Evolutionary conservation across 2,797 vertebrate species (phyloP), one percentile per base, ranked within the genome.

Genomic region (Protonibea diacanthus): DNA sequence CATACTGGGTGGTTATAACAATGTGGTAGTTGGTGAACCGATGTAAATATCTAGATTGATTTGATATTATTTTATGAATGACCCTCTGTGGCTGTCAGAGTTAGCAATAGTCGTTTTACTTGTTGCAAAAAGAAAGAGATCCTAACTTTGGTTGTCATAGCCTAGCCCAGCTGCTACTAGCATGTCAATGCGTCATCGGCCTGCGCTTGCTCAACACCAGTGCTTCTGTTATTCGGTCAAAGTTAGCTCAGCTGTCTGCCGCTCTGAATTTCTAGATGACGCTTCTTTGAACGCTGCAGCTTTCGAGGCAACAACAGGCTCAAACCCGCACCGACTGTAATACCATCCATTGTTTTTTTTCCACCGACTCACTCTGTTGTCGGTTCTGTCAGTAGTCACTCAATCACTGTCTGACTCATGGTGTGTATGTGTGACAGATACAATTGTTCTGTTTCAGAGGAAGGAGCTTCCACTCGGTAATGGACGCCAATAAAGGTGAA

Each of bases 401-500:
- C 6, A 71, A 0, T 57, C 33, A 13, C 17, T 67, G 20, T 61
- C 29, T 47, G 13, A 55, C 14, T 71, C 0, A 62, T 44, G 20
- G 65, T 69, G 3, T 63, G 0, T 18, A 11, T 6, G 8, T 40
- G 7, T 33, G 12, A 56, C 18, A 81, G 62, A 81, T 67, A 6
- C 6, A 17, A 40, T 15, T 76, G 2, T 47, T 71, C 2, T 73
- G 20, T 45, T 82, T 87, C 74, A 86, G 75, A 93, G 92, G 85
- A 85, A 87, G 83, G 75, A 81, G 83, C 63, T 85, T 69, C 74
- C 71, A 88, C 63, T 74, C 71, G 2, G 75, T 71, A 79, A 94
- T 94, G 93, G 94, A 94, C 6, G 86, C 87, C 74, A 91, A 45
- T 88, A 93, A 92, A 93, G 90, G 92, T 91, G 86, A 84, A 63